Evolutionary conservation across 2,888 invertebrate genomes (phyloP).

Genomic region (Sinhomidia bicolor): DNA sequence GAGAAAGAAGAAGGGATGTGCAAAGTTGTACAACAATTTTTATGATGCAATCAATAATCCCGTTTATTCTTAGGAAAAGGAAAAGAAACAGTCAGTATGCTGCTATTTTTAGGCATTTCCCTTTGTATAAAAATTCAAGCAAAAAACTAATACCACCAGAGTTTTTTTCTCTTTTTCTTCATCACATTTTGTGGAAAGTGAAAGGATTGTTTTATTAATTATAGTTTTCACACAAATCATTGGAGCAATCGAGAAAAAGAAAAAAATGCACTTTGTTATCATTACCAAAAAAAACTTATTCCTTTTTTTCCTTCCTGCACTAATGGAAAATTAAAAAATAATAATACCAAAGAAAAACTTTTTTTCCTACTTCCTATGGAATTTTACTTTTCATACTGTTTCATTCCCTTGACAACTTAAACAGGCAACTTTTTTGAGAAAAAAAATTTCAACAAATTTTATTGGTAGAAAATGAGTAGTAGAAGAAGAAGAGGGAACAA

Average conservation of each 20-base stretch:
- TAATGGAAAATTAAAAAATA: constrained; percentile 22
- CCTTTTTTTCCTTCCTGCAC: neutral
- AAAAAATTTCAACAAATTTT: too few relatives aligned
- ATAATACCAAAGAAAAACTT: constrained; percentile 15
- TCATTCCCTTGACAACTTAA: neutral
- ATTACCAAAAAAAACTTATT: neutral
- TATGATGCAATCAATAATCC: constrained; percentile 25
- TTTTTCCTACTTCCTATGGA: neutral
- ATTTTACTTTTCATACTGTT: too few relatives aligned
- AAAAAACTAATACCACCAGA: too few relatives aligned
- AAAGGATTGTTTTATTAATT: constrained; percentile 22
- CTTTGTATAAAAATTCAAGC: neutral
- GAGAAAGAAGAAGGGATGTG: neutral
- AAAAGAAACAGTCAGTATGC: neutral
- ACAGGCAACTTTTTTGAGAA: neutral
- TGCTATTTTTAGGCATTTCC: neutral
- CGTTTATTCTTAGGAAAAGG: neutral
- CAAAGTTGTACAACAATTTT: constrained; percentile 25
- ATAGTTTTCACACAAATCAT: constrained; percentile 1
- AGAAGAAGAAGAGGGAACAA: neutral
- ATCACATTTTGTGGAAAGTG: neutral
- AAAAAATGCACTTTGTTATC: neutral
- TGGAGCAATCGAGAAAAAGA: neutral
- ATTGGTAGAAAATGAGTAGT: too few relatives aligned
- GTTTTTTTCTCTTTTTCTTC: neutral